Evolutionary conservation across 1,140 invertebrate species (phyloP), one percentile per base, ranked within the genome.

Genomic region (Drosophila azteca): DNA sequence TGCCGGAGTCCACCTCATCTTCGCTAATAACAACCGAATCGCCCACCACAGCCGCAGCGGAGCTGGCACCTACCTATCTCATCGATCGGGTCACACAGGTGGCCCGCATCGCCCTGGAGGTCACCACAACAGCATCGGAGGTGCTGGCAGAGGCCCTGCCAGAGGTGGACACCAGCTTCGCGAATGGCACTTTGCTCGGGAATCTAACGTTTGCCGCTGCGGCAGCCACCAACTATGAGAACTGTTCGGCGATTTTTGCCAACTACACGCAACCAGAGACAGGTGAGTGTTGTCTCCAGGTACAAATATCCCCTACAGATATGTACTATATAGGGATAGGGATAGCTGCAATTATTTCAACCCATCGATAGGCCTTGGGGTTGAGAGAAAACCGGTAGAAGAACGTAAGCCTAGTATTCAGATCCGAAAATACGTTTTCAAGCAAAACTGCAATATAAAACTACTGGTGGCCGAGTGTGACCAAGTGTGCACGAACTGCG

Each of bases 221-320:
- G 6, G 51, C 69, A 29, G 84, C 84, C 77, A 85, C 46, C 59
- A 90, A 70, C 51, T 77, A 70, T 24, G 80, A 84, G 35, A 90
- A 88, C 58, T 91, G 90, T 39, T 88, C 90, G 35, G 66, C 77
- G 9, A 52, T 91, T 11, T 91, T 91, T 64, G 74, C 66, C 82
- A 91, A 91, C 69, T 91, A 91, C 49, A 90, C 85, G 41, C 90
- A 74, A 49, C 90, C 90, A 11, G 75, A 85, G 17, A 24, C 82
- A 74, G 90, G 90, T 91, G 55, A 90, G 72, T 62, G 8, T 26
- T 26, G 15, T 20, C n/a, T 26, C 35, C 29, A 8, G 29, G 29
- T 7, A 3, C 17, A 20, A 1, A 20, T 1, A 20, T 20, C 0
- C 8, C 29, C 1, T 8, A 0, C 29, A 31, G 6, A 31, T 31